Evolutionary conservation across 2,888 invertebrate species (phyloP).

Genomic region (Acholoe squamosa): DNA sequence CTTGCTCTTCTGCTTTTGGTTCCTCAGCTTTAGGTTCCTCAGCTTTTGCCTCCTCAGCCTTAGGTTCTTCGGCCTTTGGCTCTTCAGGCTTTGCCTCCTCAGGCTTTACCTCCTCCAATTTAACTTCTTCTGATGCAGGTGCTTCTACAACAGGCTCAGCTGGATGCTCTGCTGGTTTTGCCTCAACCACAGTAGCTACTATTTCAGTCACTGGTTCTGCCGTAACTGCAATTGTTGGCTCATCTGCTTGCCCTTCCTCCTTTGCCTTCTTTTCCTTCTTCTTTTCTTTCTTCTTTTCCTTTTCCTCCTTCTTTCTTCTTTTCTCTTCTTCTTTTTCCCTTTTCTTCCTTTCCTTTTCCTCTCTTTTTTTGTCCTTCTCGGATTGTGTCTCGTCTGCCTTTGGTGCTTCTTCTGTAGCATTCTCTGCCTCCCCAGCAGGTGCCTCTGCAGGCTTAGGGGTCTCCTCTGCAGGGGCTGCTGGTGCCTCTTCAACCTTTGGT

Average conservation of each 20-base stretch:
- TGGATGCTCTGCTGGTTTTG: not conserved
- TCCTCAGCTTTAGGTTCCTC: not conserved
- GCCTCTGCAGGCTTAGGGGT: not conserved
- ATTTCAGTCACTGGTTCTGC: not conserved
- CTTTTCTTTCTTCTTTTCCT: not conserved
- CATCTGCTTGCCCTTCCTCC: not conserved
- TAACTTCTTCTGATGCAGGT: not conserved
- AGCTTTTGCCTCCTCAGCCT: constrained; percentile 7
- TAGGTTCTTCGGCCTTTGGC: constrained; percentile 36
- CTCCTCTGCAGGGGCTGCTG: not conserved
- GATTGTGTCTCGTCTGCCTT: not conserved
- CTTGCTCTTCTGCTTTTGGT: constrained; percentile 44
- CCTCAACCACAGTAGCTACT: not conserved
- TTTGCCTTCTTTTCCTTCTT: not conserved
- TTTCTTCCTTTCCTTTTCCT: constrained; percentile 18
- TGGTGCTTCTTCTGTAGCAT: not conserved
- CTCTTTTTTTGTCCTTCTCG: not conserved
- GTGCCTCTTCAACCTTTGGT: constrained; percentile 12
- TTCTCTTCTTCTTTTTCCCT: not conserved
- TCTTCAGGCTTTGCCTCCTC: constrained; percentile 37
- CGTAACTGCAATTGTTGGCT: not conserved
- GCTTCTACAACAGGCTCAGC: not conserved
- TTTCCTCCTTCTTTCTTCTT: constrained; percentile 12
- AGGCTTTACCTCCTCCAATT: not conserved
- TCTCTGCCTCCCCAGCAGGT: not conserved